These are phyloP conservation scores for Neodiprion pinetum DNA, from an alignment of 1,140 invertebrate species.

Conservation along the genomic window DNA sequence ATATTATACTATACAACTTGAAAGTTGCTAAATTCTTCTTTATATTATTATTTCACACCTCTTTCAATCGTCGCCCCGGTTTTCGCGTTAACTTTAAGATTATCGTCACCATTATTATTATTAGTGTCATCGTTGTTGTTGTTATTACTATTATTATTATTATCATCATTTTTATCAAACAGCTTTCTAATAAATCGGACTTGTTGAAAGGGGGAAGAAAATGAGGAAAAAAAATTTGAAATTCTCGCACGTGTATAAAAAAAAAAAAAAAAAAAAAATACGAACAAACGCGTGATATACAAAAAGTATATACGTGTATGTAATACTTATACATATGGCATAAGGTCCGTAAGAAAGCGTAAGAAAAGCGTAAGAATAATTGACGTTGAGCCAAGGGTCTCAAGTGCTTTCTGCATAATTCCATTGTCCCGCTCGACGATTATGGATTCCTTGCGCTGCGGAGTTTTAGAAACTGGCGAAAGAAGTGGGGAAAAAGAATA, in stretches of 20 bases:
- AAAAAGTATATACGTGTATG: no score
- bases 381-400: neutral
- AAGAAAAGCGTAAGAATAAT: neutral
- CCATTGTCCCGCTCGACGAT: neutral
- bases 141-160: no score
- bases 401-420: slow-evolving; percentile 3
- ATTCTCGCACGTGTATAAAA: neutral
- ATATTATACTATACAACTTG: no score
- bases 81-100: neutral
- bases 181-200: neutral
- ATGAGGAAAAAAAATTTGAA: neutral
- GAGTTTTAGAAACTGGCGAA: no score
- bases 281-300: no score
- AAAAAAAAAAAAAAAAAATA: neutral
- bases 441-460: neutral
- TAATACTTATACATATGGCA: neutral
- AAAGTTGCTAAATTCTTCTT: no score
- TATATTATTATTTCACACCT: no score
- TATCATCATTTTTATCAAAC: no score
- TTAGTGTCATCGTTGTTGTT: no score
- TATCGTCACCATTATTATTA: no score
- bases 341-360: neutral
- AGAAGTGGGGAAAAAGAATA: no score
- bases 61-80: neutral
- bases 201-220: neutral